phyloP scores from a whole-genome alignment of 2,888 invertebrate genomes.

The Eupithecia dodoneata region DNA sequence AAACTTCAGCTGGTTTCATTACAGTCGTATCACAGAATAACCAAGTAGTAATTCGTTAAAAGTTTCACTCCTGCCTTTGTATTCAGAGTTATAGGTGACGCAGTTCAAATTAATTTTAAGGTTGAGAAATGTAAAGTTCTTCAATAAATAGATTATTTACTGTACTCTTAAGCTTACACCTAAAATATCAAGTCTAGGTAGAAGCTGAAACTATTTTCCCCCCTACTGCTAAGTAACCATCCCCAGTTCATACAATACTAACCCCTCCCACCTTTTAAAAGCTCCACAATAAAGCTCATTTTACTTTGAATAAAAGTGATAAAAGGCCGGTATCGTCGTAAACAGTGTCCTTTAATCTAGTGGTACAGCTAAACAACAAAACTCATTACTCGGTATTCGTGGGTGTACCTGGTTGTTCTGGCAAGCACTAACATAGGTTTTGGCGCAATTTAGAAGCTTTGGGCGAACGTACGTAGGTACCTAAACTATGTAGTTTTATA shows the following conservation, averaged over 20 bases:
- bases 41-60: not conserved
- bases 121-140: not conserved
- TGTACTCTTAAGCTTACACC: not conserved
- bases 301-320: slow-evolving; percentile 13
- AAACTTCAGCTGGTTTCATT: slow-evolving; percentile 29
- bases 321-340: slow-evolving; percentile 58
- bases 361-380: slow-evolving; percentile 78
- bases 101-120: not conserved
- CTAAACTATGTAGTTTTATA: not conserved
- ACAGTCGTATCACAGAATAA: slow-evolving; percentile 29
- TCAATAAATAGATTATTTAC: not conserved
- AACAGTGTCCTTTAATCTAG: slow-evolving; percentile 72
- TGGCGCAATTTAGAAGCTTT: slow-evolving; percentile 44
- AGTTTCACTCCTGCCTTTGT: not conserved
- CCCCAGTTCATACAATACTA: not conserved
- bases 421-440: slow-evolving; percentile 57
- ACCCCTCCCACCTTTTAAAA: not conserved
- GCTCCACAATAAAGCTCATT: slow-evolving; percentile 4
- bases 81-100: not conserved
- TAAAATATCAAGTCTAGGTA: not conserved
- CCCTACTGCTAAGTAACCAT: too few species aligned
- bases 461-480: slow-evolving; percentile 30
- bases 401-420: slow-evolving; percentile 73
- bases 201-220: not conserved
- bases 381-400: slow-evolving; percentile 79